phyloP scores from a whole-genome alignment of 2,888 invertebrate species.

The Ormyrus thymus region DNA sequence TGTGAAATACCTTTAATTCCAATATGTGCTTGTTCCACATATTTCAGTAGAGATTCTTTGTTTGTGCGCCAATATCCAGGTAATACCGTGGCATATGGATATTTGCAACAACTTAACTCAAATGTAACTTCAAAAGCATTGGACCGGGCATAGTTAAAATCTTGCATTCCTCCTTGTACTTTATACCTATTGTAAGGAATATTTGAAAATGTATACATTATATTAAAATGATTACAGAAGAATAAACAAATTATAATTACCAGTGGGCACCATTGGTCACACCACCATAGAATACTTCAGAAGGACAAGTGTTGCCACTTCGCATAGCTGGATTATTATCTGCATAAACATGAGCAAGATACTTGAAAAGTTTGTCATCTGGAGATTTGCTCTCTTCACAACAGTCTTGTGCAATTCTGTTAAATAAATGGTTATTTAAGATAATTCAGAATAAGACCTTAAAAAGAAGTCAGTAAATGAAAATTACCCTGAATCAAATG shows the following conservation, averaged over 20 bases:
- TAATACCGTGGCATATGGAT: conserved; percentile 84
- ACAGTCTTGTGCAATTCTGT: conserved; percentile 78
- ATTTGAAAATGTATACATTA: conserved; percentile 21
- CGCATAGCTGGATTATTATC: conserved; percentile 85
- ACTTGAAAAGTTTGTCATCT: conserved; percentile 87
- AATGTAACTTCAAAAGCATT: conserved; percentile 98
- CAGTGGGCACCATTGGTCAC: conserved; percentile 95
- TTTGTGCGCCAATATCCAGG: conserved; percentile 90
- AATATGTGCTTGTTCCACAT: conserved; percentile 87
- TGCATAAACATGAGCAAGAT: conserved; percentile 87
- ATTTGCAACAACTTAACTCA: conserved; percentile 97
- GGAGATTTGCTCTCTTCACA: conserved; percentile 87
- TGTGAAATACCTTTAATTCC: conserved; percentile 79
- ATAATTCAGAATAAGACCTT: not conserved
- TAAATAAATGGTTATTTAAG: conserved; percentile 13
- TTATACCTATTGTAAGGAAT: conserved; percentile 69
- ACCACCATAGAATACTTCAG: conserved; percentile 85
- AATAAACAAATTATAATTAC: conserved; percentile 79
- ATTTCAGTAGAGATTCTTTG: conserved; percentile 88
- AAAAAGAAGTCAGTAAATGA: not conserved
- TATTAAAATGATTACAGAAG: conserved; percentile 3
- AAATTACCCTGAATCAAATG: conserved; percentile 88
- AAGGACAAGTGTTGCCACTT: conserved; percentile 82
- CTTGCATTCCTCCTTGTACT: conserved; percentile 94
- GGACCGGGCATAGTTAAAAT: conserved; percentile 96